A percentile compares a stretch with the other conserved stretches of the same genome.
These are phyloP conservation scores for Hystrix brachyura DNA, from an alignment of 2,113 vertebrate genomes.

Conservation along the genomic window DNA sequence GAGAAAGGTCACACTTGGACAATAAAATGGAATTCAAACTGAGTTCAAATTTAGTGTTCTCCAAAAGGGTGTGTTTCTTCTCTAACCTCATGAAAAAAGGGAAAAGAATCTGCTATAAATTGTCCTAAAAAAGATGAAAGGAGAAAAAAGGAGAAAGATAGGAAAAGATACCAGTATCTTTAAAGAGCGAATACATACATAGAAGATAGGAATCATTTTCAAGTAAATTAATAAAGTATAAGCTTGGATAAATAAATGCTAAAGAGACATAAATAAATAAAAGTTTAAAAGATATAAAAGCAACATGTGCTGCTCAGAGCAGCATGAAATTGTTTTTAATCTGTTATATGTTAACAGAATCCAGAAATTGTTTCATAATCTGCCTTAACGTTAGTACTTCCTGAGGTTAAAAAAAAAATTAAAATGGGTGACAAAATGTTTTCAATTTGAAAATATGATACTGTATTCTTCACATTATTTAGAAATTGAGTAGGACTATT, in stretches of 20 bases:
- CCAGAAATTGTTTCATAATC: slow-evolving; percentile 22
- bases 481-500: background rate
- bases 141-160: background rate
- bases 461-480: slow-evolving; percentile 11
- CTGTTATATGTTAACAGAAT: background rate
- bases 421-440: background rate
- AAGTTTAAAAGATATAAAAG: background rate
- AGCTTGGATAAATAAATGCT: background rate
- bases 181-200: background rate
- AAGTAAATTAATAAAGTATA: slow-evolving; percentile 30
- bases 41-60: background rate
- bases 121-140: background rate
- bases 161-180: background rate
- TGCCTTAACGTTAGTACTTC: slow-evolving; percentile 15
- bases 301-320: background rate
- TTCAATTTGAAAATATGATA: slow-evolving; percentile 29
- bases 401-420: slow-evolving; percentile 15
- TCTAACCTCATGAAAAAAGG: background rate
- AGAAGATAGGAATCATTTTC: background rate
- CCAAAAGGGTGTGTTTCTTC: background rate
- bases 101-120: background rate
- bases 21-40: background rate
- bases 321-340: background rate
- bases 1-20: background rate
- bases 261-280: background rate